Percentiles rank a stretch among this genome's conserved stretches.
Conservation (phyloP, 2,113 vertebrate genomes). For the Nothoprocta perdicaria region DNA sequence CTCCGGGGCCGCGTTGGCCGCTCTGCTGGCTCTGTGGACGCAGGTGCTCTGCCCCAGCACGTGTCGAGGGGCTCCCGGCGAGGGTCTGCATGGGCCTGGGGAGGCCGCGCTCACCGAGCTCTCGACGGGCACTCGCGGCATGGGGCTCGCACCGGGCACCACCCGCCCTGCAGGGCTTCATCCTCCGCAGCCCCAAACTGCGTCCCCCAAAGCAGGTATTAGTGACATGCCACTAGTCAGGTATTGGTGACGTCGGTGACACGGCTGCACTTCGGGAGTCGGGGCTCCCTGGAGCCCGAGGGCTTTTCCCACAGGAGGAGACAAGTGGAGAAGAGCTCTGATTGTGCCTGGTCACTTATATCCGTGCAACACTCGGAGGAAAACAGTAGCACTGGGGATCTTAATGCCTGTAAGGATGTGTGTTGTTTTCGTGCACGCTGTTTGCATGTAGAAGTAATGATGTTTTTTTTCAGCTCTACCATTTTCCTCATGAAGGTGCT, state of each 20-base stretch:
- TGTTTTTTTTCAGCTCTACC: neutral
- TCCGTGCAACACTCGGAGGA: neutral
- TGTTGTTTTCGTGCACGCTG: accelerated
- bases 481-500: neutral
- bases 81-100: neutral
- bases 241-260: neutral
- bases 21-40: neutral
- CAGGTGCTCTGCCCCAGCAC: neutral
- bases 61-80: no score
- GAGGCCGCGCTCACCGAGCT: neutral
- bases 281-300: neutral
- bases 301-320: neutral
- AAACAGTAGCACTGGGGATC: no score
- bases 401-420: neutral
- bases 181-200: neutral
- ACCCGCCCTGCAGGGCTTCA: neutral
- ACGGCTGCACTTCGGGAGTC: accelerated
- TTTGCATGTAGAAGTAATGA: neutral
- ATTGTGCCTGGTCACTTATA: neutral
- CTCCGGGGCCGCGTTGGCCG: neutral
- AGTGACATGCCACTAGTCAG: neutral
- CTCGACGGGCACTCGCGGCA: neutral
- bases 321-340: neutral
- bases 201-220: neutral
- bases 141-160: neutral